Evolutionary conservation across 2,888 invertebrate species (phyloP).

Genomic region (Acleris laterana): DNA sequence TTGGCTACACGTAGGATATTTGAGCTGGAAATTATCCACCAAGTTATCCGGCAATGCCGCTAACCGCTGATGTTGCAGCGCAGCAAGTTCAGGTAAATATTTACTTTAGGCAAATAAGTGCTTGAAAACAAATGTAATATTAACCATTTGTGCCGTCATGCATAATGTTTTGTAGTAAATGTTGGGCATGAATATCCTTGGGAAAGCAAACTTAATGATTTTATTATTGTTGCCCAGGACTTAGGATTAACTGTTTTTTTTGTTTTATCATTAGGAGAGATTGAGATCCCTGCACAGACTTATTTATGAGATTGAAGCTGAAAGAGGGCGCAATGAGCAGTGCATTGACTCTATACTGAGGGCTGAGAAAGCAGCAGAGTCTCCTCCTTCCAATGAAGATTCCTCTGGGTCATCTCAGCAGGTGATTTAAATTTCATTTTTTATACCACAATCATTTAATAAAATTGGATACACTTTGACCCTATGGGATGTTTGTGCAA

Average conservation of each 20-base stretch:
- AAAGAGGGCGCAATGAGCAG: constrained; percentile 91
- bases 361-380: constrained; percentile 84
- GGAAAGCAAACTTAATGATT: too few species aligned
- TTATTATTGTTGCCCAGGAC: too few species aligned
- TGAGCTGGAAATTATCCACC: constrained; percentile 79
- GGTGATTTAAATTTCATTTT: constrained; percentile 43
- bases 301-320: constrained; percentile 92
- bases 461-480: too few species aligned
- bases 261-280: constrained; percentile 86
- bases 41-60: constrained; percentile 86
- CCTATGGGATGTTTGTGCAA: too few species aligned
- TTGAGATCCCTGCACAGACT: constrained; percentile 90
- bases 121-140: background rate
- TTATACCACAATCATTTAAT: too few species aligned
- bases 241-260: background rate
- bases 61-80: constrained; percentile 91
- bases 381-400: constrained; percentile 69
- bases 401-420: constrained; percentile 76
- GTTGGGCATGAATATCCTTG: background rate
- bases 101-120: background rate
- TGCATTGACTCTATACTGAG: constrained; percentile 91
- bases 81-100: constrained; percentile 85
- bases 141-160: too few species aligned
- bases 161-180: too few species aligned
- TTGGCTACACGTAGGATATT: constrained; percentile 81